Evolutionary conservation across 2,113 vertebrate genomes (phyloP).

Genomic region (Thamnophis sirtalis): DNA sequence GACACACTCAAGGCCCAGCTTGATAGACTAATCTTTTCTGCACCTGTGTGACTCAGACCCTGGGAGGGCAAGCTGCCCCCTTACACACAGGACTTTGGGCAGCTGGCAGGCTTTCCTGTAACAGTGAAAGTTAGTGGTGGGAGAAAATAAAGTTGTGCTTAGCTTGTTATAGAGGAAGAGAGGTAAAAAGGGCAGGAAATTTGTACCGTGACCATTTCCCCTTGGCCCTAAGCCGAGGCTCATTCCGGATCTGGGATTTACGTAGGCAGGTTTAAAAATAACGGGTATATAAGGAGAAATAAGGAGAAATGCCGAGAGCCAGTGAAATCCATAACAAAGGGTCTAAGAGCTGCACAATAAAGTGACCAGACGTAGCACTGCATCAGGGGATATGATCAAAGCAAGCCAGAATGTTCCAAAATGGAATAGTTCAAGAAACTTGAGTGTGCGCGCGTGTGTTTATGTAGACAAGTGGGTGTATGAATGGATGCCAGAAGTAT

Average conservation of each 20-base stretch:
- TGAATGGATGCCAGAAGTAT: background rate
- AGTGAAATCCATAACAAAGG: conserved; percentile 30
- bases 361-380: conserved; percentile 41
- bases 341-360: conserved; percentile 12
- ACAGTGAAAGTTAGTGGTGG: conserved; percentile 69
- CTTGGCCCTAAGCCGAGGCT: conserved; percentile 65
- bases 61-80: background rate
- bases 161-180: conserved; percentile 67
- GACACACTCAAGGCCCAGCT: background rate
- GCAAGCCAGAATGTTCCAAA: conserved; percentile 25
- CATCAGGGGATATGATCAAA: conserved; percentile 58
- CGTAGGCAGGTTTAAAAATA: conserved; percentile 77
- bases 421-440: background rate
- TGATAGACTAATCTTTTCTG: accelerated
- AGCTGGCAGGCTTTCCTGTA: conserved; percentile 51
- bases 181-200: conserved; percentile 74
- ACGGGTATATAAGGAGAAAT: conserved; percentile 74
- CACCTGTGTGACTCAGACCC: accelerated
- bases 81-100: accelerated
- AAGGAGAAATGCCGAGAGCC: conserved; percentile 56
- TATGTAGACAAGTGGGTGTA: too few species aligned
- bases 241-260: conserved; percentile 75
- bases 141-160: conserved; percentile 62
- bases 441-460: background rate
- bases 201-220: conserved; percentile 74